phyloP scores from a whole-genome alignment of 2,113 vertebrate species.

The Atractosteus spatula region DNA sequence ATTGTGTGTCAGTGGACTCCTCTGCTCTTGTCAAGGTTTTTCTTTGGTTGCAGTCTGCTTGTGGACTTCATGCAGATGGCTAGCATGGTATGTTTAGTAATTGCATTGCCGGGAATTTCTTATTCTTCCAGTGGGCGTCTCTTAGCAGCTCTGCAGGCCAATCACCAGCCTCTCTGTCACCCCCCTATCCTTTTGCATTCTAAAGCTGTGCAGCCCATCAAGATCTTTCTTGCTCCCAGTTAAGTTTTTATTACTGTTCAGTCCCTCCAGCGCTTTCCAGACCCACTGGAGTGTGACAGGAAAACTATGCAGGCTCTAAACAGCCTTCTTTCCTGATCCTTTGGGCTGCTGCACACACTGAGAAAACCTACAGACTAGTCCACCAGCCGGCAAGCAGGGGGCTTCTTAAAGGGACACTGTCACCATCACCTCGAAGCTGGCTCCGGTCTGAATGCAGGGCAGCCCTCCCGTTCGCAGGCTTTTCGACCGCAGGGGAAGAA shows the following conservation, averaged over 20 bases:
- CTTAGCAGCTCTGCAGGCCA: conserved; percentile 47
- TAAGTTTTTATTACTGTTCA: conserved; percentile 53
- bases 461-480: conserved; percentile 18
- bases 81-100: conserved; percentile 27
- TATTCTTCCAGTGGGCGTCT: conserved; percentile 56
- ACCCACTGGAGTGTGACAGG: conserved; percentile 54
- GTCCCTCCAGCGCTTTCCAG: conserved; percentile 45
- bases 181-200: conserved; percentile 45
- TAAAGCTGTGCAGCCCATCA: conserved; percentile 45
- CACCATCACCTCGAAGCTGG: neutral
- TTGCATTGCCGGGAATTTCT: conserved; percentile 27
- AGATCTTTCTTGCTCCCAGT: conserved; percentile 54
- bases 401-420: conserved; percentile 7
- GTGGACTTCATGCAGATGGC: conserved; percentile 16
- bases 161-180: conserved; percentile 46
- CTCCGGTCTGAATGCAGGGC: conserved; percentile 6
- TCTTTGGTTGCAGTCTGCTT: neutral
- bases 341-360: conserved; percentile 18
- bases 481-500: conserved; percentile 28
- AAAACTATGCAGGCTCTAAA: conserved; percentile 41
- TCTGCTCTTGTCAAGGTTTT: conserved; percentile 10
- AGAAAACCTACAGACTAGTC: neutral
- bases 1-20: too few species aligned
- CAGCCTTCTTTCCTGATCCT: conserved; percentile 26
- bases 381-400: conserved; percentile 16